These are phyloP conservation scores for Choristoneura fumiferana DNA, from an alignment of 1,140 invertebrate species.

Conservation along the genomic window DNA sequence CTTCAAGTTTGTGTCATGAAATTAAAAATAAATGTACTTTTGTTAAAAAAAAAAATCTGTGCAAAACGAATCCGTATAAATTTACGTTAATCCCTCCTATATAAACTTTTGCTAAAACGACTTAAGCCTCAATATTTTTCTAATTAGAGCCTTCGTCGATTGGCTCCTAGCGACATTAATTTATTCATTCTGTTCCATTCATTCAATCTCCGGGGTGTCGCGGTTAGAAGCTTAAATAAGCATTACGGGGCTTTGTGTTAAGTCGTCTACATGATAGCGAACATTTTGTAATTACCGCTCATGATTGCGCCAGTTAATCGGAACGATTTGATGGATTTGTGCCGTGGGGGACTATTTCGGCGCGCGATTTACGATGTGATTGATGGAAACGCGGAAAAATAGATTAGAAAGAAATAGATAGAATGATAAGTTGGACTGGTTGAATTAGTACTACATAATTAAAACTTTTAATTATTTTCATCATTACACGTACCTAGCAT, in stretches of 20 bases:
- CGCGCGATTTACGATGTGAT: neutral
- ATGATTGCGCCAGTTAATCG: slow-evolving; percentile 54
- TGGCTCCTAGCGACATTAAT: slow-evolving; percentile 52
- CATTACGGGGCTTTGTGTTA: slow-evolving; percentile 49
- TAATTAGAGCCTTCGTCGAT: slow-evolving; percentile 49
- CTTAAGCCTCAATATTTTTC: slow-evolving; percentile 43
- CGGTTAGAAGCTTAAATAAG: slow-evolving; percentile 46
- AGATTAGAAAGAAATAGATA: too few species aligned
- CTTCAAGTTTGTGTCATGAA: too few species aligned
- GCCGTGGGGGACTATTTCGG: slow-evolving; percentile 4
- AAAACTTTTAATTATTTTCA: too few species aligned
- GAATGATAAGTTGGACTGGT: too few species aligned
- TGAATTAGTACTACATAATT: too few species aligned
- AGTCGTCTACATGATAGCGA: slow-evolving; percentile 48
- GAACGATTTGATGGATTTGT: slow-evolving; percentile 32
- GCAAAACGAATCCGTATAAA: too few species aligned
- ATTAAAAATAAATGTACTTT: too few species aligned
- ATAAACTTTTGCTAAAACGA: too few species aligned
- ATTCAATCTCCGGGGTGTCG: slow-evolving; percentile 38
- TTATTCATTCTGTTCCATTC: slow-evolving; percentile 53
- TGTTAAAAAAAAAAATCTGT: too few species aligned
- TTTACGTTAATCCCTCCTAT: too few species aligned
- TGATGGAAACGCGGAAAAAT: too few species aligned
- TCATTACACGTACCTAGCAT: too few species aligned
- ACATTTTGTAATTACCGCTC: slow-evolving; percentile 55